Evolutionary conservation across 2,113 vertebrate genomes (phyloP).

Genomic region (Eira barbara): DNA sequence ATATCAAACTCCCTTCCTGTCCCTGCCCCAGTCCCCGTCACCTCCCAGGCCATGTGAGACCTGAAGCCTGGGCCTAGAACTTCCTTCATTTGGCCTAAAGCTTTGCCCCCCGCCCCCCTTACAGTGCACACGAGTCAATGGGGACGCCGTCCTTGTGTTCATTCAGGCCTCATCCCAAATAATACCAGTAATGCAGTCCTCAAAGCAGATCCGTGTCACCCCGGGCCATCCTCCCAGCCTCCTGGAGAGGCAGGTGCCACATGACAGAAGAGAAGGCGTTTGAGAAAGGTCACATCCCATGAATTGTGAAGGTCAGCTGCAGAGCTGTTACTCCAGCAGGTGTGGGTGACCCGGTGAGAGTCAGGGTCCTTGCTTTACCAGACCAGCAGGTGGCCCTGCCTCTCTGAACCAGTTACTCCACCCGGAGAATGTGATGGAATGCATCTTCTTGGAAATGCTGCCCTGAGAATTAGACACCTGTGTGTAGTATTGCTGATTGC

Average conservation of each 20-base stretch:
- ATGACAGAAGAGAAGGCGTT: background rate
- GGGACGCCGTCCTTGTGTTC: no score
- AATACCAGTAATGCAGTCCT: background rate
- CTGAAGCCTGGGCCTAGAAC: background rate
- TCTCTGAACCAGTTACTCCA: background rate
- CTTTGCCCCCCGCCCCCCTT: background rate
- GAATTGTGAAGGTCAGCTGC: background rate
- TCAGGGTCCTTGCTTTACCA: rapidly evolving
- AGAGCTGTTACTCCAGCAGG: background rate
- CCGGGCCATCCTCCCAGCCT: background rate
- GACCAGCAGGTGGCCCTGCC: background rate
- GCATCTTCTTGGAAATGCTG: background rate
- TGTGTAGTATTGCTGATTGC: rapidly evolving
- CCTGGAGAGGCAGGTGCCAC: background rate
- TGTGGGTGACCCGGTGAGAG: background rate
- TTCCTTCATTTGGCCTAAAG: background rate
- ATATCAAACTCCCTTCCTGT: rapidly evolving
- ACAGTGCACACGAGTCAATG: rapidly evolving
- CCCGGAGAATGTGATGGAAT: background rate
- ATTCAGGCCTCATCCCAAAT: background rate
- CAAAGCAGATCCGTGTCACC: background rate
- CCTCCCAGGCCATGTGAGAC: background rate
- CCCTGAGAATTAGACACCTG: background rate
- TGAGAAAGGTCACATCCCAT: background rate
- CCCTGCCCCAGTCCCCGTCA: background rate